Evolutionary conservation across 2,797 vertebrate species (phyloP).

Genomic region (Lithobates pipiens): DNA sequence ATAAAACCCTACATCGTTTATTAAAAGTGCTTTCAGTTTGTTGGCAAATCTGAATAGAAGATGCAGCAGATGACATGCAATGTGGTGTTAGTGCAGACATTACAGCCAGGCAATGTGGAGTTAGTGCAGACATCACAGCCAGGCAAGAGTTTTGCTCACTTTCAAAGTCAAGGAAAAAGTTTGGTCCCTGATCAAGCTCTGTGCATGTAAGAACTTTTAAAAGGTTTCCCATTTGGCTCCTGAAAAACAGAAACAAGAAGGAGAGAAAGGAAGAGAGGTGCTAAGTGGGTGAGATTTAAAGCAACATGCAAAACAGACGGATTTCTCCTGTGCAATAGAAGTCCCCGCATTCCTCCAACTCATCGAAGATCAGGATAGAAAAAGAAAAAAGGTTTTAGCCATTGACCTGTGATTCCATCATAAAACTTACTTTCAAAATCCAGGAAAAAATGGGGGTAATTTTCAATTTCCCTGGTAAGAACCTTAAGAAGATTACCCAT

Average conservation of each 20-base stretch:
- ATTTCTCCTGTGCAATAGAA: conserved; percentile 58
- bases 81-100: conserved; percentile 69
- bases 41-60: conserved; percentile 67
- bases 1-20: too few species aligned
- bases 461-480: conserved; percentile 99
- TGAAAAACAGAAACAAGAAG: conserved; percentile 78
- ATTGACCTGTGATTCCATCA: conserved; percentile 60
- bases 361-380: conserved; percentile 64
- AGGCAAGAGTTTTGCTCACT: conserved; percentile 82
- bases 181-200: conserved; percentile 93
- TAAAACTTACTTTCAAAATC: conserved; percentile 99
- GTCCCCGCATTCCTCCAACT: conserved; percentile 59
- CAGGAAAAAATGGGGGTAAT: conserved; percentile 99
- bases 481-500: conserved; percentile 99
- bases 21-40: conserved; percentile 43
- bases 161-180: conserved; percentile 97
- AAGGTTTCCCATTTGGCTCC: conserved; percentile 91
- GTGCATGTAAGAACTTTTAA: conserved; percentile 95
- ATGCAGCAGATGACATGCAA: conserved; percentile 65
- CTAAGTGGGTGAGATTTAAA: conserved; percentile 67
- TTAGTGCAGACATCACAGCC: conserved; percentile 75
- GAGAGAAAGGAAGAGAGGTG: conserved; percentile 65
- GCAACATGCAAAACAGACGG: conserved; percentile 65
- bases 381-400: conserved; percentile 47
- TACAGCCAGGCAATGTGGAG: conserved; percentile 66